Conservation (phyloP, 2,888 invertebrate species). For the Cecidostiba fungosa region DNA sequence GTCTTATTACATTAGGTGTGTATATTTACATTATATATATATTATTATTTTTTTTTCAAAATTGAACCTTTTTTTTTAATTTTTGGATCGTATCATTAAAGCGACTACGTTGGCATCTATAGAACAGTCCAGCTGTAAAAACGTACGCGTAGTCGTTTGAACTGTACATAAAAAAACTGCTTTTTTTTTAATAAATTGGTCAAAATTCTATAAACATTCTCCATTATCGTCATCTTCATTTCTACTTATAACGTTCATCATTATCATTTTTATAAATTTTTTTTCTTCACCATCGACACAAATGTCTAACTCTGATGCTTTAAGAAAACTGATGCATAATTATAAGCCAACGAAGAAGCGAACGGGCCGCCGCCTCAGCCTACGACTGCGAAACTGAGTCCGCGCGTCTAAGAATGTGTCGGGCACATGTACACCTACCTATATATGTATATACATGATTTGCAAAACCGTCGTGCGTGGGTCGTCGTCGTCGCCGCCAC, state of each 20-base stretch:
- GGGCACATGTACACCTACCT: neutral
- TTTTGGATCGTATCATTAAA: neutral
- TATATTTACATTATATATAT: neutral
- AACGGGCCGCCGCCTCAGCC: conserved; percentile 19
- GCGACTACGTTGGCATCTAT: neutral
- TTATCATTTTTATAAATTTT: neutral
- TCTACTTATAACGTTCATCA: neutral
- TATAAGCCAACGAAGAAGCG: conserved; percentile 1
- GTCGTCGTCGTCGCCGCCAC: neutral
- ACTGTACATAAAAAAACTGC: neutral
- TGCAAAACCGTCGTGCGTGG: conserved; percentile 37
- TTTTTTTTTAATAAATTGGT: neutral
- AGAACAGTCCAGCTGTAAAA: neutral
- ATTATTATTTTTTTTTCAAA: neutral
- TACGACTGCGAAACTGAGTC: neutral
- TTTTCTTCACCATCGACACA: neutral
- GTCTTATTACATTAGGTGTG: neutral
- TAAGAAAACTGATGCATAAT: conserved; percentile 15
- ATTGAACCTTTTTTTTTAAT: neutral
- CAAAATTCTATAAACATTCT: neutral
- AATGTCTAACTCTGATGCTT: conserved; percentile 15
- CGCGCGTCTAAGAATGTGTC: neutral
- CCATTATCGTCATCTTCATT: conserved; percentile 6
- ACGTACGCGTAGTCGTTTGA: neutral
- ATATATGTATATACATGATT: neutral